Evolutionary conservation across 2,888 invertebrate genomes (phyloP).

Genomic region (Ctena decussata): DNA sequence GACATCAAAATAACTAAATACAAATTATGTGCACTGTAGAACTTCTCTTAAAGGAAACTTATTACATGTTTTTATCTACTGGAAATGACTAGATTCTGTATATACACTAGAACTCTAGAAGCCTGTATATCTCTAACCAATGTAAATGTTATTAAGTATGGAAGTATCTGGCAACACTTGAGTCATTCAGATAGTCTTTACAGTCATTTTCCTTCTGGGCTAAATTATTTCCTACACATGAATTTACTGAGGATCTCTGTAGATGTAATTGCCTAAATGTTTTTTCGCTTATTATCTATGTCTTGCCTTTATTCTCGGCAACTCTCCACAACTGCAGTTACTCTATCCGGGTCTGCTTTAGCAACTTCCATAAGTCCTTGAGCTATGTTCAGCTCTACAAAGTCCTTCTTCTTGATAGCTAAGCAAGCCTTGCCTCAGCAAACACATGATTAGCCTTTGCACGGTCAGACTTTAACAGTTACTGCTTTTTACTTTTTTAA

Average conservation of each 20-base stretch:
- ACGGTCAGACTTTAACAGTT: conserved; percentile 44
- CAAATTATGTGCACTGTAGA: too few species aligned
- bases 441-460: conserved; percentile 45
- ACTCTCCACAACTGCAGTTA: conserved; percentile 18
- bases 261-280: not conserved
- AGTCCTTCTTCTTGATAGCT: conserved; percentile 35
- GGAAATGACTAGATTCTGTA: too few species aligned
- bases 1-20: too few species aligned
- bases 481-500: conserved; percentile 26
- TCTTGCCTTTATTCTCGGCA: conserved; percentile 26
- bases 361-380: conserved; percentile 32
- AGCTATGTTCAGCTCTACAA: conserved; percentile 20
- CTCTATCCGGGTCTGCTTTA: conserved; percentile 49
- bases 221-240: not conserved
- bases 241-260: conserved; percentile 3
- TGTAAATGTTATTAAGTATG: too few species aligned
- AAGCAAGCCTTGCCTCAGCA: conserved; percentile 50
- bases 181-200: not conserved
- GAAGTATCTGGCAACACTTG: too few species aligned
- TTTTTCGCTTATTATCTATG: not conserved
- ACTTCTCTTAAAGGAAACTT: too few species aligned
- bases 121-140: too few species aligned
- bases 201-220: not conserved
- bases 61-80: too few species aligned
- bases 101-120: too few species aligned